Conservation (phyloP, 1,140 invertebrate genomes). For the Homarus americanus region DNA sequence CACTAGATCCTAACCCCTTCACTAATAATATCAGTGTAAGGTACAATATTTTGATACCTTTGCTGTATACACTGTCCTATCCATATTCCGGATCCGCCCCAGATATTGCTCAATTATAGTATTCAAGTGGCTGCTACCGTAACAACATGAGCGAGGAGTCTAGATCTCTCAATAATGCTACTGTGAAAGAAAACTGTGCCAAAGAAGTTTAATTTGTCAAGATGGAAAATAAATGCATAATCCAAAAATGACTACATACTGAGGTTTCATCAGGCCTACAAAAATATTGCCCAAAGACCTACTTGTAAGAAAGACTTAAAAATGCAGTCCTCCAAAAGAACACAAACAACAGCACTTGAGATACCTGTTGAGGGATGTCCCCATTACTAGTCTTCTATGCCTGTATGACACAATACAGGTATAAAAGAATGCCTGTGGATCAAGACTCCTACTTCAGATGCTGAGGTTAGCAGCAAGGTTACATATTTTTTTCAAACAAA, state of each 20-base stretch:
- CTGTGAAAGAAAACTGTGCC: not conserved
- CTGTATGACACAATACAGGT: too few species aligned
- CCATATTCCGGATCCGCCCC: slow-evolving; percentile 41
- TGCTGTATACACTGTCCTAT: not conserved
- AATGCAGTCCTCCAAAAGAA: not conserved
- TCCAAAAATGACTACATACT: not conserved
- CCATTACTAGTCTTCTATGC: too few species aligned
- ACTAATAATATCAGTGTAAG: not conserved
- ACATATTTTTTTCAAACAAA: not conserved
- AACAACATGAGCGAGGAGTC: slow-evolving; percentile 8
- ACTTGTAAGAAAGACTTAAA: not conserved
- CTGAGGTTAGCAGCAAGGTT: not conserved
- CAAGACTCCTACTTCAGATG: not conserved
- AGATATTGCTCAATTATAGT: slow-evolving; percentile 36
- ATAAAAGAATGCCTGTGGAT: not conserved
- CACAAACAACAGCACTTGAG: not conserved
- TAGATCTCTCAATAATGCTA: not conserved
- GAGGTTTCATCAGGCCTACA: slow-evolving; percentile 5
- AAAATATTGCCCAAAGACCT: not conserved
- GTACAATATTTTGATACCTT: not conserved
- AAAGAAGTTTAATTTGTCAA: not conserved
- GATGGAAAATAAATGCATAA: not conserved
- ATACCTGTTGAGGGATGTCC: not conserved
- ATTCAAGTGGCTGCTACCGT: slow-evolving; percentile 26
- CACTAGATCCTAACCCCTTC: not conserved